A percentile compares a stretch with the other conserved stretches of the same genome.
These are phyloP conservation scores for Iguana delicatissima DNA, from an alignment of 2,797 vertebrate genomes.

Conservation along the genomic window DNA sequence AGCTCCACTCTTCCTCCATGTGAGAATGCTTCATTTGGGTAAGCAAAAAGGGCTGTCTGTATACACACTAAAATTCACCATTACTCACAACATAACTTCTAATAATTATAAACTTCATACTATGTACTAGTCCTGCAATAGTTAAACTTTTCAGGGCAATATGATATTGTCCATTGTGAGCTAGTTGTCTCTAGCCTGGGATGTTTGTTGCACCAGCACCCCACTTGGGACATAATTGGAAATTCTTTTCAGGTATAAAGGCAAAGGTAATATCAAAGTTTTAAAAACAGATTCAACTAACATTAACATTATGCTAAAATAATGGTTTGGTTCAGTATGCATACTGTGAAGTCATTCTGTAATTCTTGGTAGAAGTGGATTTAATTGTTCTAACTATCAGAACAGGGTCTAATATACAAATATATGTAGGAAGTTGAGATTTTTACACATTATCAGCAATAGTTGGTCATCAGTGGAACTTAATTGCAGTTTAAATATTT, in stretches of 20 bases:
- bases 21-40: neutral
- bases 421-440: neutral
- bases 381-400: neutral
- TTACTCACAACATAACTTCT: neutral
- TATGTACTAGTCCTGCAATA: neutral
- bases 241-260: neutral
- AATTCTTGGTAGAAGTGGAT: neutral
- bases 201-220: neutral
- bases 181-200: neutral
- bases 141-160: neutral
- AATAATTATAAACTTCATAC: neutral
- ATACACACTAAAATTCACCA: neutral
- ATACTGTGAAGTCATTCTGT: neutral
- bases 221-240: neutral
- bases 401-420: neutral
- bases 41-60: neutral
- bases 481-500: neutral
- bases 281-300: neutral
- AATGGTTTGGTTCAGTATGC: neutral
- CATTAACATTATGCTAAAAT: neutral
- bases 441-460: neutral
- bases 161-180: neutral
- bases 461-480: neutral
- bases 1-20: neutral
- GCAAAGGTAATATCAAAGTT: neutral